Evolutionary conservation across 2,888 invertebrate genomes (phyloP), one percentile per base, ranked within the genome.

Genomic region (Oxyteleia sp.): DNA sequence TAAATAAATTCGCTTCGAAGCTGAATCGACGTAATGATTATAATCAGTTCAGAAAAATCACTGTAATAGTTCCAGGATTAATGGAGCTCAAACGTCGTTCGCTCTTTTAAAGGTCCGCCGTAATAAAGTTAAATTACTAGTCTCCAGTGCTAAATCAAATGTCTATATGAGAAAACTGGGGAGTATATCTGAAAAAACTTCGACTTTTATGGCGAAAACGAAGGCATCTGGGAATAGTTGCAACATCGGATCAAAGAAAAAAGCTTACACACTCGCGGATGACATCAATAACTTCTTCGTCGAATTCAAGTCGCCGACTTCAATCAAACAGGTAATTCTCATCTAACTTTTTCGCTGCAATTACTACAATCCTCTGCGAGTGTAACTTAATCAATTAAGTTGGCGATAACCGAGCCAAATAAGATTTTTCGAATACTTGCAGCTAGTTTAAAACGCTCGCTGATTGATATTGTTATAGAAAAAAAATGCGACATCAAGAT

Each of bases 231-330:
- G 20, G 43, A 43, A 43, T 61, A 61, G 29, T n/a, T 13, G 43
- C 26, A 43, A 61, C 43, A 61, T 29, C 18, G 11, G 16, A 13
- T 59, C 41, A 20, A 61, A 45, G 16, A 41, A 61, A 61, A 61
- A 59, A n/a, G n/a, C n/a, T n/a, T n/a, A 43, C 57, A 61, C 45
- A 15, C 45, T 45, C 29, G 29, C 41, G 29, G 43, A 61, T 61
- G 61, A 61, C 61, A 57, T 57, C 61, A 43, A 61, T 61, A 61
- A 61, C n/a, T n/a, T n/a, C 61, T 13, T 16, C n/a, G 41, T 23
- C 10, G 8, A 13, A 61, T 61, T 61, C 26, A 11, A 45, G 57
- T 61, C 45, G 2, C 29, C 15, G 43, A 10, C 61, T 43, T 61
- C 43, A 61, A 61, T 61, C 61, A 61, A 29, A 61, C 61, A 10